phyloP scores from a whole-genome alignment of 2,113 vertebrate genomes.

The Oncorhynchus tshawytscha region DNA sequence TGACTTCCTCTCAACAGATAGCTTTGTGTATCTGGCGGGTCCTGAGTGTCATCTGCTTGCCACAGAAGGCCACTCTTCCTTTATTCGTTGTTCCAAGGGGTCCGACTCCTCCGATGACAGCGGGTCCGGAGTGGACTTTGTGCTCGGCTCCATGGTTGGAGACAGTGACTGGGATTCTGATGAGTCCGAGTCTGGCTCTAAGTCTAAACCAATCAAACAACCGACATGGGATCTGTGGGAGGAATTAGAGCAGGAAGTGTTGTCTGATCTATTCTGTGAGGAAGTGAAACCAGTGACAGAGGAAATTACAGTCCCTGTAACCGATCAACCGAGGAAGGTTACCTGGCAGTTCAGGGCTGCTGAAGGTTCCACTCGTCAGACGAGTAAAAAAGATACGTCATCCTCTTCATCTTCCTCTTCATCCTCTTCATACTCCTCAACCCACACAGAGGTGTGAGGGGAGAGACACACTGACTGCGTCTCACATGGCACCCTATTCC shows the following conservation, averaged over 20 bases:
- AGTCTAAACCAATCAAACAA: conserved; percentile 42
- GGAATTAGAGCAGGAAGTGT: conserved; percentile 52
- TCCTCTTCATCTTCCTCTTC: conserved; percentile 45
- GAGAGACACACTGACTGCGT: too few relatives aligned
- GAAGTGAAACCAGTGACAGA: conserved; percentile 19
- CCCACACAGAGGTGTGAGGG: neutral
- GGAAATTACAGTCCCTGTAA: neutral
- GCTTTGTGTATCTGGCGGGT: conserved; percentile 78
- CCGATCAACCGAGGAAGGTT: conserved; percentile 55
- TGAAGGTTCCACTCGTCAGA: conserved; percentile 66
- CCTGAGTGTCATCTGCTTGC: conserved; percentile 73
- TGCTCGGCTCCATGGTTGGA: conserved; percentile 62
- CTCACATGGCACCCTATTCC: too few relatives aligned
- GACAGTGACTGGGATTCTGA: conserved; percentile 80
- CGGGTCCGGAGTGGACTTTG: conserved; percentile 72
- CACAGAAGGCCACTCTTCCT: conserved; percentile 61
- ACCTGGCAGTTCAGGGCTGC: conserved; percentile 71
- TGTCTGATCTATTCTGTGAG: conserved; percentile 45
- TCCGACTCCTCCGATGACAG: conserved; percentile 76
- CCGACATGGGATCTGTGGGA: conserved; percentile 69
- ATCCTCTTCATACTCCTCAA: conserved; percentile 47
- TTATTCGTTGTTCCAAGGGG: conserved; percentile 61
- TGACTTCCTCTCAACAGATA: conserved; percentile 78
- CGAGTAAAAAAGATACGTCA: conserved; percentile 55
- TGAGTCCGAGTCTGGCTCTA: conserved; percentile 60